Percentiles rank a stretch among this genome's conserved stretches.
Conservation (phyloP, 2,888 invertebrate genomes). For the Congeria kusceri region DNA sequence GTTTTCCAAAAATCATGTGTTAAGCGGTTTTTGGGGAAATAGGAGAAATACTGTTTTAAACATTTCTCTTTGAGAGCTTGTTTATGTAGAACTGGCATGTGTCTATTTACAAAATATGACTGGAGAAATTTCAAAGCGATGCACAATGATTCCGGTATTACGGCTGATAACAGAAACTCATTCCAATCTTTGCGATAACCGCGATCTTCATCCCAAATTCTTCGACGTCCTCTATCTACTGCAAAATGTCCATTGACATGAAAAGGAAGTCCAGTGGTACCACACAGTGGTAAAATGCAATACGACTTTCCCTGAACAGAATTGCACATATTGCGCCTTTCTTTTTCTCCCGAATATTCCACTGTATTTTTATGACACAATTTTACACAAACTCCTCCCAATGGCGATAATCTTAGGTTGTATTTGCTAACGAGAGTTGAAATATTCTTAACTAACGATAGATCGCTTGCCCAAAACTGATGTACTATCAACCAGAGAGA, state of each 20-base stretch:
- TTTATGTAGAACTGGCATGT: too few relatives aligned
- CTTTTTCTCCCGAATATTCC: too few relatives aligned
- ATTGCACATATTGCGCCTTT: too few relatives aligned
- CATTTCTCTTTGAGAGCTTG: too few relatives aligned
- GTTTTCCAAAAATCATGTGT: not conserved
- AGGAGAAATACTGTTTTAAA: too few relatives aligned
- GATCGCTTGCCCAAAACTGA: constrained; percentile 37
- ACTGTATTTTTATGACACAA: not conserved
- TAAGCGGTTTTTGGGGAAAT: not conserved
- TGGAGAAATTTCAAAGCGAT: not conserved
- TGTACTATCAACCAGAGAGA: constrained; percentile 56
- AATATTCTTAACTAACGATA: not conserved
- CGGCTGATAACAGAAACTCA: constrained; percentile 56
- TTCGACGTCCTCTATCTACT: constrained; percentile 73
- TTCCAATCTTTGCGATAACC: constrained; percentile 73
- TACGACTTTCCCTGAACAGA: constrained; percentile 44
- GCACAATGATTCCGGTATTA: not conserved
- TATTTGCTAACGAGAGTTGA: not conserved
- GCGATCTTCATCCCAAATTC: constrained; percentile 55
- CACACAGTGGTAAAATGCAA: constrained; percentile 75
- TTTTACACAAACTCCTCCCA: not conserved
- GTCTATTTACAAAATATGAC: too few relatives aligned
- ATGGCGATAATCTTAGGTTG: not conserved
- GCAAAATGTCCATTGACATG: constrained; percentile 79
- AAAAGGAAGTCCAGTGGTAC: constrained; percentile 69